phyloP scores from a whole-genome alignment of 2,888 invertebrate genomes.

The Parnassius smintheus region DNA sequence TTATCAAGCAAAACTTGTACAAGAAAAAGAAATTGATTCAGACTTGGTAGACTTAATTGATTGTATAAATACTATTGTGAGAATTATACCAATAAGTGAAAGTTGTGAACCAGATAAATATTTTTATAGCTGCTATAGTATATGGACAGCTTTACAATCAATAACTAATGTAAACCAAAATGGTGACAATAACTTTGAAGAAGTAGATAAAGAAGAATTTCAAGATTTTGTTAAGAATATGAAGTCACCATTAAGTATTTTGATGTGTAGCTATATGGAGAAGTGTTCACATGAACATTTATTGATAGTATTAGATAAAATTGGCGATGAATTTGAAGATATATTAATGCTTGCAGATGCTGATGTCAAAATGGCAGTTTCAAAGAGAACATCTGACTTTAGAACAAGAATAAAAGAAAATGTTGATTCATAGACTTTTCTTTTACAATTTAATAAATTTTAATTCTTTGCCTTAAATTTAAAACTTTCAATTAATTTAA shows the following conservation, averaged over 20 bases:
- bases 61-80: slow-evolving; percentile 54
- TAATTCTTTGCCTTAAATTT: too few relatives aligned
- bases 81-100: slow-evolving; percentile 46
- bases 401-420: slow-evolving; percentile 57
- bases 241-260: slow-evolving; percentile 48
- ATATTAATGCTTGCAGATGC: slow-evolving; percentile 49
- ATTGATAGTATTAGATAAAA: slow-evolving; percentile 48
- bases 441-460: neutral
- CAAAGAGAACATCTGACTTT: slow-evolving; percentile 49
- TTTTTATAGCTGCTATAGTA: slow-evolving; percentile 54
- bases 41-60: slow-evolving; percentile 65
- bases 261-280: slow-evolving; percentile 58
- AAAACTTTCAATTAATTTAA: too few relatives aligned
- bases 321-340: slow-evolving; percentile 52
- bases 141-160: slow-evolving; percentile 57
- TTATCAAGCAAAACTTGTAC: slow-evolving; percentile 60
- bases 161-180: slow-evolving; percentile 49
- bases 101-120: slow-evolving; percentile 50
- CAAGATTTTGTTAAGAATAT: slow-evolving; percentile 51
- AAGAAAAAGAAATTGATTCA: slow-evolving; percentile 59
- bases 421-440: slow-evolving; percentile 46
- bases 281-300: slow-evolving; percentile 55
- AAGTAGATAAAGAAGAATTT: slow-evolving; percentile 51
- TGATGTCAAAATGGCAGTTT: slow-evolving; percentile 44
- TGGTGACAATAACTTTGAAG: slow-evolving; percentile 50